Evolutionary conservation across 2,797 vertebrate genomes (phyloP).

Genomic region (Phrynocephalus vlangalii): DNA sequence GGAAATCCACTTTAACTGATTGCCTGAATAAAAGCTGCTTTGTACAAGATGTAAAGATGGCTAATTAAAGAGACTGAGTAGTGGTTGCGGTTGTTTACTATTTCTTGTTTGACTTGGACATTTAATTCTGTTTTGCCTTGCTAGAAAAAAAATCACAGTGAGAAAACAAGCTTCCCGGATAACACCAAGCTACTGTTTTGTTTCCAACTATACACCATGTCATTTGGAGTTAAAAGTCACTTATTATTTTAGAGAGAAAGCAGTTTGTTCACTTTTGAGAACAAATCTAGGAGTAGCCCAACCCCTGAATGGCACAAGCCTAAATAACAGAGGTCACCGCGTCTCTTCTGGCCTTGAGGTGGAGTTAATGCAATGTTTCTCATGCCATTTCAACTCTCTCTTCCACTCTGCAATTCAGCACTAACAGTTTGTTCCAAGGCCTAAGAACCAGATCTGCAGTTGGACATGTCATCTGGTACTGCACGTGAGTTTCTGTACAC

Average conservation of each 20-base stretch:
- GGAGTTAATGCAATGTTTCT: background rate
- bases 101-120: conserved; percentile 53
- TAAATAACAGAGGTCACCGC: background rate
- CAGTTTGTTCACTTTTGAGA: conserved; percentile 21
- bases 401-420: no score
- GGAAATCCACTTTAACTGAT: conserved; percentile 71
- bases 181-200: conserved; percentile 53
- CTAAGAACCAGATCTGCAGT: background rate
- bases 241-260: conserved; percentile 60
- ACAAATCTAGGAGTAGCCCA: background rate
- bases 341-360: conserved; percentile 1
- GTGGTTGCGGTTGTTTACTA: conserved; percentile 47
- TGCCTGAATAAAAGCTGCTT: conserved; percentile 62
- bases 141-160: conserved; percentile 44
- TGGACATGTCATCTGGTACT: background rate
- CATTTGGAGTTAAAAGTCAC: conserved; percentile 61
- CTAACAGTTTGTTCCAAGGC: background rate
- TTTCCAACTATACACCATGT: conserved; percentile 40
- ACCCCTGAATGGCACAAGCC: background rate
- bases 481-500: background rate
- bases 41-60: conserved; percentile 67
- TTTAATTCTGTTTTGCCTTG: conserved; percentile 58
- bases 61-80: conserved; percentile 74
- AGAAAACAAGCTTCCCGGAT: conserved; percentile 57
- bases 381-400: background rate